These are phyloP conservation scores for Cebus imitator DNA, from an alignment of 2,113 vertebrate species.

Conservation along the genomic window DNA sequence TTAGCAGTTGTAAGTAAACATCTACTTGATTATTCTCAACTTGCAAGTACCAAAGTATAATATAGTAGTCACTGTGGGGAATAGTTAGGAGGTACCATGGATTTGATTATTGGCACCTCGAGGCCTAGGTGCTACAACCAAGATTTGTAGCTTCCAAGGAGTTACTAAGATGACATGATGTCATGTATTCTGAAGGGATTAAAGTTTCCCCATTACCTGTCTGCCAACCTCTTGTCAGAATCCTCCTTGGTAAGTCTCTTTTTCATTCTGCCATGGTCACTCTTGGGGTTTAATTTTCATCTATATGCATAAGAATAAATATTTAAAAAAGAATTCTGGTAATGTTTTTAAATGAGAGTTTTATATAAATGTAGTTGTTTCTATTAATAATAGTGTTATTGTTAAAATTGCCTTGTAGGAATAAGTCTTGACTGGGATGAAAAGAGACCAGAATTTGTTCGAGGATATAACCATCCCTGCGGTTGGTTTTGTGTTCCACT, in stretches of 20 bases:
- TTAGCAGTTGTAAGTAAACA: not conserved
- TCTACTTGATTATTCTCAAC: not conserved
- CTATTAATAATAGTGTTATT: conserved; percentile 55
- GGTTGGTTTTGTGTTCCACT: conserved; percentile 91
- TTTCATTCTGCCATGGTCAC: not conserved
- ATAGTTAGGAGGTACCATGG: not conserved
- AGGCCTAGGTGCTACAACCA: not conserved
- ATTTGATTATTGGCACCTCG: not conserved
- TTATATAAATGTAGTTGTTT: not conserved
- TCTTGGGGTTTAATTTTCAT: conserved; percentile 40
- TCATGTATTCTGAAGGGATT: conserved; percentile 1
- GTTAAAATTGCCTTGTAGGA: conserved; percentile 80
- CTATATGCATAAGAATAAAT: not conserved
- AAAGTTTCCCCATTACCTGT: not conserved
- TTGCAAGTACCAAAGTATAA: not conserved
- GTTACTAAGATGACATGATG: not conserved
- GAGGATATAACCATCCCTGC: conserved; percentile 91
- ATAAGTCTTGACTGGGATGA: conserved; percentile 86
- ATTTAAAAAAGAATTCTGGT: not conserved
- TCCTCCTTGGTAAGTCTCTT: not conserved
- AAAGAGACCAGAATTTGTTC: conserved; percentile 84
- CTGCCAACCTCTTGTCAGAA: not conserved
- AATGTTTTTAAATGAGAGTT: conserved; percentile 25
- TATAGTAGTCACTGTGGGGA: not conserved
- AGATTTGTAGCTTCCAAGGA: not conserved